Evolutionary conservation across 1,140 invertebrate genomes (phyloP).

Genomic region (Diplogasteroides magnus): DNA sequence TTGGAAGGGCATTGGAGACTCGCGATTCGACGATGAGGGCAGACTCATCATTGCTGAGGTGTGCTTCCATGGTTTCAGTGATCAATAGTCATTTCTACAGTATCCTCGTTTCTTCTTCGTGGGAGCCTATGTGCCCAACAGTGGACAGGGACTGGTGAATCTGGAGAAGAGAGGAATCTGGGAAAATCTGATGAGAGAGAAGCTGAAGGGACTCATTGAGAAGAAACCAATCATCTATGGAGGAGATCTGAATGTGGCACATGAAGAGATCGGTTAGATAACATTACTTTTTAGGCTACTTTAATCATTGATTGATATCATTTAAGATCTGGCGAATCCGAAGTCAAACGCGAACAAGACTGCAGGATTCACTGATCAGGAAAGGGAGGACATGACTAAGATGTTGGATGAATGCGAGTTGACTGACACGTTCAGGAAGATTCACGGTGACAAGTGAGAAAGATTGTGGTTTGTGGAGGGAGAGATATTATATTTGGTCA

Average conservation of each 20-base stretch:
- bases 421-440: slow-evolving; percentile 77
- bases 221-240: slow-evolving; percentile 89
- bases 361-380: slow-evolving; percentile 90
- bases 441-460: background rate
- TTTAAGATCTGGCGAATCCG: slow-evolving; percentile 82
- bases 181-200: slow-evolving; percentile 75
- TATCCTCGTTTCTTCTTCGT: slow-evolving; percentile 78
- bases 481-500: background rate
- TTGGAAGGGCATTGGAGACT: slow-evolving; percentile 71
- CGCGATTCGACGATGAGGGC: slow-evolving; percentile 70
- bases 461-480: background rate
- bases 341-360: slow-evolving; percentile 79
- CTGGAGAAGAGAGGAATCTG: slow-evolving; percentile 81
- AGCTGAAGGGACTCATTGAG: slow-evolving; percentile 73
- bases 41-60: slow-evolving; percentile 92
- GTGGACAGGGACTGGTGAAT: slow-evolving; percentile 75
- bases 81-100: slow-evolving; percentile 18
- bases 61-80: slow-evolving; percentile 80
- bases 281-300: slow-evolving; percentile 10
- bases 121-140: slow-evolving; percentile 70
- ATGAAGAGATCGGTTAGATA: slow-evolving; percentile 83
- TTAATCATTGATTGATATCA: slow-evolving; percentile 14
- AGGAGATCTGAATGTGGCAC: slow-evolving; percentile 95
- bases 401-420: slow-evolving; percentile 73
- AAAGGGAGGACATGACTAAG: slow-evolving; percentile 81